A percentile compares a stretch with the other conserved stretches of the same genome.
These are phyloP conservation scores for Drosophila antonietae DNA, from an alignment of 2,888 invertebrate species.

Conservation along the genomic window DNA sequence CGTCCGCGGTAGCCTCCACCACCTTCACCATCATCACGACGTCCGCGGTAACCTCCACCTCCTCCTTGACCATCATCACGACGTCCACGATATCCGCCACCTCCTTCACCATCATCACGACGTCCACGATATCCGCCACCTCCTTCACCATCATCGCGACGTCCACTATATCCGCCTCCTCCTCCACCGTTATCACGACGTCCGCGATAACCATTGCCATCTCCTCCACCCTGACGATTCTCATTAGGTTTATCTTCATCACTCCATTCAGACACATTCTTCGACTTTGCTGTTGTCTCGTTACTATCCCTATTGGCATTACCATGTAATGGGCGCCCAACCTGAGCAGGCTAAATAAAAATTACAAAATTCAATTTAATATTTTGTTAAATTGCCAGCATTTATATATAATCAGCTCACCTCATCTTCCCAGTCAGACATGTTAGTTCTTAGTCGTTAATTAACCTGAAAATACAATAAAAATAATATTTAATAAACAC, in stretches of 20 bases:
- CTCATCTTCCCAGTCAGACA: constrained; percentile 77
- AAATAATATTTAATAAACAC: background rate
- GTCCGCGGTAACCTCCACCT: constrained; percentile 16
- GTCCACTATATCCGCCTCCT: constrained; percentile 15
- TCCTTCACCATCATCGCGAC: constrained; percentile 19
- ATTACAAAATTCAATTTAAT: background rate
- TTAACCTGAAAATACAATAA: constrained; percentile 12
- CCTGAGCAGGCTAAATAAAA: background rate
- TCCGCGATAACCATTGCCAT: constrained; percentile 9
- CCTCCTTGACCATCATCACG: constrained; percentile 22
- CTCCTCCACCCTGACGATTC: constrained; percentile 17
- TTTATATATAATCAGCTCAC: constrained; percentile 9
- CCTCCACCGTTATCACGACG: constrained; percentile 20
- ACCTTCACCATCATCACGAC: constrained; percentile 19
- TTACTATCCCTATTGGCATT: background rate
- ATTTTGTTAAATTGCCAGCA: background rate
- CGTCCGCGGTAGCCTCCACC: constrained; percentile 13
- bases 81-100: constrained; percentile 23
- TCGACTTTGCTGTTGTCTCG: background rate
- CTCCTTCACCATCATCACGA: background rate
- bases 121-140: constrained; percentile 20
- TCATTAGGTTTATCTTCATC: constrained; percentile 33
- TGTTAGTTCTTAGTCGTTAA: constrained; percentile 21
- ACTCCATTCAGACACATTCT: constrained; percentile 37
- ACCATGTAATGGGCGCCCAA: background rate